Percentiles rank a stretch among this genome's conserved stretches.
Evolutionary conservation across 2,888 invertebrate species (phyloP).

Genomic region (Drosophila suboccidentalis): DNA sequence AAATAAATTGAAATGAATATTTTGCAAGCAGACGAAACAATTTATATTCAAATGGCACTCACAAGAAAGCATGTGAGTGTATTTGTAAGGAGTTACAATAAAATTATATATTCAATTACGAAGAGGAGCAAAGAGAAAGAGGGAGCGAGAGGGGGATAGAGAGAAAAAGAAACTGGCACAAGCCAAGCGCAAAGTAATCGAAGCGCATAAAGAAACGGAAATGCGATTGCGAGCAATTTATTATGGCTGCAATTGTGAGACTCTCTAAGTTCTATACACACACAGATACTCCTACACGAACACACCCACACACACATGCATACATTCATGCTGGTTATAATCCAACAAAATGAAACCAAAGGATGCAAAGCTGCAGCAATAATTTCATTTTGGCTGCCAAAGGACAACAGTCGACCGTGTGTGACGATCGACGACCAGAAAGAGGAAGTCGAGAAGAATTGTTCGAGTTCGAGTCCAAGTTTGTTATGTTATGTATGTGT

Average conservation of each 20-base stretch:
- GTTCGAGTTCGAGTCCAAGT: neutral
- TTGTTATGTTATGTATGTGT: conserved; percentile 17
- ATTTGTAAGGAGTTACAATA: conserved; percentile 51
- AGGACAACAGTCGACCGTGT: conserved; percentile 76
- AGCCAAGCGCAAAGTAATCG: conserved; percentile 72
- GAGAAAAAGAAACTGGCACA: conserved; percentile 57
- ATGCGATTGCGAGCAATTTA: conserved; percentile 81
- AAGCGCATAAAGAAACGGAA: conserved; percentile 79
- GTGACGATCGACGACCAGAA: conserved; percentile 48
- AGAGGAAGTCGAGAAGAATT: neutral
- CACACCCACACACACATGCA: neutral
- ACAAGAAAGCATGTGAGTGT: conserved; percentile 36
- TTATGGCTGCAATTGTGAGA: conserved; percentile 77
- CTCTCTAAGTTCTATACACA: conserved; percentile 24
- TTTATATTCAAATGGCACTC: conserved; percentile 78
- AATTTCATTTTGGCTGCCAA: conserved; percentile 79
- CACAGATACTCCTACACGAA: conserved; percentile 7
- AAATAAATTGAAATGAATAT: conserved; percentile 80
- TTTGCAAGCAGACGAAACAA: conserved; percentile 76
- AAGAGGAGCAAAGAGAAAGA: conserved; percentile 9
- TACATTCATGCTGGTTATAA: conserved; percentile 57
- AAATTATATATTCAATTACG: conserved; percentile 80
- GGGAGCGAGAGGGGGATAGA: neutral
- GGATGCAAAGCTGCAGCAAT: conserved; percentile 75
- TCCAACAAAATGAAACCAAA: conserved; percentile 61